These are phyloP conservation scores for Ptychoptera albimana DNA, from an alignment of 2,888 invertebrate genomes.

Conservation along the genomic window DNA sequence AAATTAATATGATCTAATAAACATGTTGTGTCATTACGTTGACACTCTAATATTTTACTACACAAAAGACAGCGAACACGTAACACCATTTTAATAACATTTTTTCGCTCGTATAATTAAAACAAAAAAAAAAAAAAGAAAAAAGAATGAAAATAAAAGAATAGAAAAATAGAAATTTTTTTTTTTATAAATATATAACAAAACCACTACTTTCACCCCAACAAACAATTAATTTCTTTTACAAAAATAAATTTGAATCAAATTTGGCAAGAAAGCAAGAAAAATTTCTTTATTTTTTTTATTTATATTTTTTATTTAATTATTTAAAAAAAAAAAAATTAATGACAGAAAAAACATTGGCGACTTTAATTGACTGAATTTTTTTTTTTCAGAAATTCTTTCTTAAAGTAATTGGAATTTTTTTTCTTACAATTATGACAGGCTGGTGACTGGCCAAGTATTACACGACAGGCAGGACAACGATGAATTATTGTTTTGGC, in stretches of 20 bases:
- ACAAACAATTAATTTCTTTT: too few relatives aligned
- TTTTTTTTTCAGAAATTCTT: too few relatives aligned
- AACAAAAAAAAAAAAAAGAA: not conserved
- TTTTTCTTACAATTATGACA: too few relatives aligned
- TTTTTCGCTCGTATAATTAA: not conserved
- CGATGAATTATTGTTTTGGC: not conserved
- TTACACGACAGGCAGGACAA: constrained; percentile 2
- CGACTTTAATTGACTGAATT: too few relatives aligned
- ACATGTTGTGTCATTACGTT: constrained; percentile 3
- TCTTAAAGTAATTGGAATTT: too few relatives aligned
- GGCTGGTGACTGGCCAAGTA: not conserved
- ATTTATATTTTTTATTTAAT: not conserved
- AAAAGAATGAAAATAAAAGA: too few relatives aligned
- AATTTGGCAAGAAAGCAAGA: too few relatives aligned
- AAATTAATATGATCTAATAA: constrained; percentile 7
- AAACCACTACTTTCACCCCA: too few relatives aligned
- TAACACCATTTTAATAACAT: constrained; percentile 3
- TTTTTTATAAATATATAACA: not conserved
- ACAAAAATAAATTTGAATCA: too few relatives aligned
- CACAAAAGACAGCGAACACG: constrained; percentile 6
- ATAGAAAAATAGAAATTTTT: not conserved
- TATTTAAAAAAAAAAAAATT: not conserved
- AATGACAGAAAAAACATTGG: not conserved
- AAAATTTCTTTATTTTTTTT: not conserved
- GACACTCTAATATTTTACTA: constrained; percentile 4